Conservation (phyloP, 2,888 invertebrate genomes). For the Helicoverpa assulta region DNA sequence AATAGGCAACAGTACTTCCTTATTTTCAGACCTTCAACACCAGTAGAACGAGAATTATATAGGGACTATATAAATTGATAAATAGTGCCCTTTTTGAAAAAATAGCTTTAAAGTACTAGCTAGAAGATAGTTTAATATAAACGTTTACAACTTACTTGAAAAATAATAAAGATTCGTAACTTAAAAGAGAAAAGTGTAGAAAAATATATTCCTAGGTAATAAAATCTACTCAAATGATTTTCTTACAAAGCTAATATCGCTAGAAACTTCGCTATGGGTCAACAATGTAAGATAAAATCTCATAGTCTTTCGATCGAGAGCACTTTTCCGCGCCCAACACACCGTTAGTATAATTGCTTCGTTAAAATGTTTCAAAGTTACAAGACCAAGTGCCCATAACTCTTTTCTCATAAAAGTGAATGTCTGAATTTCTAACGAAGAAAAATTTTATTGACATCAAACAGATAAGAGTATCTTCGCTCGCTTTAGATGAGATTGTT, state of each 20-base stretch:
- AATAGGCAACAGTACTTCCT: background rate
- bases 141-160: no score
- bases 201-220: background rate
- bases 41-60: no score
- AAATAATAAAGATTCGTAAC: no score
- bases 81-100: no score
- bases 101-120: no score
- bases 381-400: conserved; percentile 35
- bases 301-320: conserved; percentile 24
- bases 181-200: no score
- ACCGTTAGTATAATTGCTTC: conserved; percentile 17
- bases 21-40: no score
- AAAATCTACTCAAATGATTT: conserved; percentile 18
- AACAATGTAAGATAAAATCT: conserved; percentile 46
- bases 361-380: conserved; percentile 44
- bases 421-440: conserved; percentile 45
- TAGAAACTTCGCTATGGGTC: conserved; percentile 22
- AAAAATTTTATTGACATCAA: conserved; percentile 40
- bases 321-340: conserved; percentile 3
- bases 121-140: no score
- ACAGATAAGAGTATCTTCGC: conserved; percentile 37
- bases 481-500: conserved; percentile 33
- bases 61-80: no score
- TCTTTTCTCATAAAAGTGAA: conserved; percentile 43
- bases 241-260: conserved; percentile 13